A percentile compares a stretch with the other conserved stretches of the same genome.
phyloP scores from a whole-genome alignment of 2,888 invertebrate species.

The Torymus tubicola region DNA sequence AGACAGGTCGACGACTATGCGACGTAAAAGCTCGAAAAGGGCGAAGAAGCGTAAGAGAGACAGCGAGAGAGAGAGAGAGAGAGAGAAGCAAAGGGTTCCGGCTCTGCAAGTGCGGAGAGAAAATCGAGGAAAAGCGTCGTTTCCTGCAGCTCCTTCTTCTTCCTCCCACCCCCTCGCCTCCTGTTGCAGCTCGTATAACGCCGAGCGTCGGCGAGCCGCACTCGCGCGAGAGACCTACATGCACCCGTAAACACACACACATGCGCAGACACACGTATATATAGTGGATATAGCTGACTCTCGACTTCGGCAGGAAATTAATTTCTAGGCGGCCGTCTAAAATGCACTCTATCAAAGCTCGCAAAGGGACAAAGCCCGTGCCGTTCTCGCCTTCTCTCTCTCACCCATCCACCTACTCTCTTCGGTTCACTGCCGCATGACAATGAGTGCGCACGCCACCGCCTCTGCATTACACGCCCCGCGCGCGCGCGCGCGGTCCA shows the following conservation, averaged over 20 bases:
- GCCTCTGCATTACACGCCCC: background rate
- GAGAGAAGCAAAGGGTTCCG: conserved; percentile 15
- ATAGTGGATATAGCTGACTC: background rate
- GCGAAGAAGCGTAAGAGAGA: background rate
- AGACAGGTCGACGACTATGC: no score
- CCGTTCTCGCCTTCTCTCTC: no score
- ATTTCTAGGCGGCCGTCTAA: conserved; percentile 40
- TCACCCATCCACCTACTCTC: no score
- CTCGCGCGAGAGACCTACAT: background rate
- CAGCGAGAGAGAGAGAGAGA: background rate
- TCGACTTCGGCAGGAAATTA: conserved; percentile 49
- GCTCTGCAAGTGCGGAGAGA: background rate
- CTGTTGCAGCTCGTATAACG: background rate
- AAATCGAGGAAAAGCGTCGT: background rate
- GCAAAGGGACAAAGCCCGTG: background rate
- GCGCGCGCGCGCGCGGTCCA: no score
- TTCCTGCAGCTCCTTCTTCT: conserved; percentile 6
- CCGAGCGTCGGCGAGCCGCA: no score
- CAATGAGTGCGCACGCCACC: conserved; percentile 23
- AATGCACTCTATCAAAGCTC: conserved; percentile 41
- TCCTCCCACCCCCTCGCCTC: no score
- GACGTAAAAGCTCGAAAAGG: background rate
- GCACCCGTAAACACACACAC: background rate
- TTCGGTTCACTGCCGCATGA: conserved; percentile 13
- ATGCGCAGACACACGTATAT: no score